Conservation (phyloP, 2,113 vertebrate species). For the Vireo altiloquus region DNA sequence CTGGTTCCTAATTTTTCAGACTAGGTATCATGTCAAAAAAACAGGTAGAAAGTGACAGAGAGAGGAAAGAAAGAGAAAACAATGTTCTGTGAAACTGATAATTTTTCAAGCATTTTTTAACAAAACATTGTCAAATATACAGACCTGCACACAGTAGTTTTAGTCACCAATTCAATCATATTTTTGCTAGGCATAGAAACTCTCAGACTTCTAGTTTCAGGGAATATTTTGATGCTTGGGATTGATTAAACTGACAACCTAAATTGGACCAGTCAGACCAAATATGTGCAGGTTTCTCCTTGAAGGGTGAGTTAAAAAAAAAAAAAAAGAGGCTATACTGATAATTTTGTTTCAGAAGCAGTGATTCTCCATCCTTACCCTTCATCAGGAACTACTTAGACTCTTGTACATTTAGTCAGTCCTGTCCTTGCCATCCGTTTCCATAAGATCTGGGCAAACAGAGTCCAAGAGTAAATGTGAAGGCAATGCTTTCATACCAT, state of each 20-base stretch:
- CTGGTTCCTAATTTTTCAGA: background rate
- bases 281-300: background rate
- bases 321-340: background rate
- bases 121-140: background rate
- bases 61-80: background rate
- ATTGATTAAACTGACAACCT: background rate
- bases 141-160: background rate
- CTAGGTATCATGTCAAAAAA: background rate
- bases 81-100: background rate
- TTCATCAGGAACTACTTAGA: background rate
- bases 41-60: background rate
- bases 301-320: background rate
- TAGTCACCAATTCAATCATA: background rate
- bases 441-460: background rate
- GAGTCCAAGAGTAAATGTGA: background rate
- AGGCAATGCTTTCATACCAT: background rate
- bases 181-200: background rate
- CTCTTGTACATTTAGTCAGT: background rate
- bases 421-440: background rate
- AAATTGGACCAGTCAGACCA: background rate
- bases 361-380: background rate
- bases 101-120: background rate
- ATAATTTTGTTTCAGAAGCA: background rate
- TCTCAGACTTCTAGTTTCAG: background rate
- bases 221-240: background rate